Evolutionary conservation across 2,113 vertebrate genomes (phyloP).

Genomic region (Ochotona princeps): DNA sequence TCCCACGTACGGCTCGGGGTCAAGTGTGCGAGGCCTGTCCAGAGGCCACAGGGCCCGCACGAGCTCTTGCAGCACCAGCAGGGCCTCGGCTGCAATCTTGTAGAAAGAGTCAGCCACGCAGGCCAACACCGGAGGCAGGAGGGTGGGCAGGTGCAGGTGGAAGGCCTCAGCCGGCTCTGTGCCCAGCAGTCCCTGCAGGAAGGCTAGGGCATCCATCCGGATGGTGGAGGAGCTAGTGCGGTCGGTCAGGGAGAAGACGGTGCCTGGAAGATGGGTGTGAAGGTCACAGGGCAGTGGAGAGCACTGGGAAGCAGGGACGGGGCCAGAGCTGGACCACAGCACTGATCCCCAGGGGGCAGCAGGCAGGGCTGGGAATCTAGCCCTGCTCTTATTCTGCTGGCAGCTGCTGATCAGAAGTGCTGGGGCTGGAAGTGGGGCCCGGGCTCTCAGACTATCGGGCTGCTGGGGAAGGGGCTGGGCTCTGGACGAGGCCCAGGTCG

Average conservation of each 20-base stretch:
- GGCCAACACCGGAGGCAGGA: constrained; percentile 89
- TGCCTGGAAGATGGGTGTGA: constrained; percentile 83
- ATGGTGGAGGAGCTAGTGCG: constrained; percentile 94
- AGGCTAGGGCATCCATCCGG: constrained; percentile 93
- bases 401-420: background rate
- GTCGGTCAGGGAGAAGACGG: constrained; percentile 93
- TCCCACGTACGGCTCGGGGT: constrained; percentile 89
- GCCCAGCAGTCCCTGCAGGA: constrained; percentile 92
- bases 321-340: background rate
- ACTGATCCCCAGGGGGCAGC: no score
- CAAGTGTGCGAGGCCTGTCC: constrained; percentile 84
- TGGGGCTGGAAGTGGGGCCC: background rate
- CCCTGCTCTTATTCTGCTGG: background rate
- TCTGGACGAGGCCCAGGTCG: background rate
- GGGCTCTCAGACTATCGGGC: background rate
- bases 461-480: background rate
- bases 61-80: constrained; percentile 93
- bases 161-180: constrained; percentile 91
- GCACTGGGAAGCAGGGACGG: background rate
- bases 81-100: constrained; percentile 93
- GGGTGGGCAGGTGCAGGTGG: constrained; percentile 91
- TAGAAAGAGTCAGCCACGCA: constrained; percentile 94
- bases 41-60: constrained; percentile 91
- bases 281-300: background rate
- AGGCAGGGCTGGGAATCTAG: background rate